A percentile compares a stretch with the other conserved stretches of the same genome.
Evolutionary conservation across 1,140 invertebrate species (phyloP).

Genomic region (Marisa cornuarietis): DNA sequence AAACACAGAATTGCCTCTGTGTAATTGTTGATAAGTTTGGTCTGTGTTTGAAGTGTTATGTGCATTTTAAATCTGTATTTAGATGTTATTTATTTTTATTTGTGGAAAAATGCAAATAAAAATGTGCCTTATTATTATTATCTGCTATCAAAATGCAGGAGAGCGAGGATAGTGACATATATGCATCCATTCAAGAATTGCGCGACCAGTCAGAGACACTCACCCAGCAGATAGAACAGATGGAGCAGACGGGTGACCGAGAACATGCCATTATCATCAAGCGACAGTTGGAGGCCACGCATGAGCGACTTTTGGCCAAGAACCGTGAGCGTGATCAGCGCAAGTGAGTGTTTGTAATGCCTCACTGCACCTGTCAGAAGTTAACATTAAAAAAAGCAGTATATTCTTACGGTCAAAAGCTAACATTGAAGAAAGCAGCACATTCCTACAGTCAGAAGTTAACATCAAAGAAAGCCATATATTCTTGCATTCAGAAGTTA

Average conservation of each 20-base stretch:
- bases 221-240: constrained; percentile 44
- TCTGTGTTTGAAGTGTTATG: too few species aligned
- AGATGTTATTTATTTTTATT: background rate
- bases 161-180: constrained; percentile 60
- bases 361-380: too few species aligned
- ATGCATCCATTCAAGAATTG: constrained; percentile 59
- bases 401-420: too few species aligned
- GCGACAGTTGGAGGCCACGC: constrained; percentile 45
- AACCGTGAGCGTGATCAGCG: constrained; percentile 55
- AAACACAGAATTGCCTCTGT: too few species aligned
- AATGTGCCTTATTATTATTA: background rate
- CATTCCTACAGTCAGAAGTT: background rate
- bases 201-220: constrained; percentile 56
- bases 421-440: too few species aligned
- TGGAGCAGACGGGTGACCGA: constrained; percentile 42
- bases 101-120: background rate
- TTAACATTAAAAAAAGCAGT: too few species aligned
- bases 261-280: constrained; percentile 35
- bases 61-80: too few species aligned
- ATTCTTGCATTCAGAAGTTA: too few species aligned
- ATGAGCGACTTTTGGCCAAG: constrained; percentile 53
- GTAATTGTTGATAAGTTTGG: too few species aligned
- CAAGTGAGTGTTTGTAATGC: constrained; percentile 42
- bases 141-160: constrained; percentile 43
- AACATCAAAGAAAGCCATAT: too few species aligned